Evolutionary conservation across 2,888 invertebrate species (phyloP).

Genomic region (Meandrusa payeni): DNA sequence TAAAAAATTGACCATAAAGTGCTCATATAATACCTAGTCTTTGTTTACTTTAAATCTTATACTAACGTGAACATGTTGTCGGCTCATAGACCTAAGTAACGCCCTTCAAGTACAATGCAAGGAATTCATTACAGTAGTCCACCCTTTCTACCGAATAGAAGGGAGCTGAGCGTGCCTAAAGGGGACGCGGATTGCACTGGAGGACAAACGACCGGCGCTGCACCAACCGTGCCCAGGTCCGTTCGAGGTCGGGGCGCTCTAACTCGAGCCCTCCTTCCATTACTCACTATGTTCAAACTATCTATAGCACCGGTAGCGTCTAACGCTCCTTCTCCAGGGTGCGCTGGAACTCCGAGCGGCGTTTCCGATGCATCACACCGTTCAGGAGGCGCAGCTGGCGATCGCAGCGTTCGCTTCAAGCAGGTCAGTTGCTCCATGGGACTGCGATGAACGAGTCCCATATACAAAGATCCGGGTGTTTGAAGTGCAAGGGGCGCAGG

Average conservation of each 20-base stretch:
- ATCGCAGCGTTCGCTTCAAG: conserved; percentile 78
- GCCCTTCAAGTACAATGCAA: too few relatives aligned
- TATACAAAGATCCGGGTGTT: conserved; percentile 80
- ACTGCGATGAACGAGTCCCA: conserved; percentile 84
- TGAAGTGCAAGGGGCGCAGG: conserved; percentile 83
- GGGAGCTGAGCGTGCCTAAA: conserved; percentile 88
- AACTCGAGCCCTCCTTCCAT: conserved; percentile 52
- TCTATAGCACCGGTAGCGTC: conserved; percentile 42
- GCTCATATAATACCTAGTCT: too few relatives aligned
- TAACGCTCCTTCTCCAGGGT: conserved; percentile 81
- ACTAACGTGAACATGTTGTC: too few relatives aligned
- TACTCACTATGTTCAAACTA: conserved; percentile 33
- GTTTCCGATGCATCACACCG: conserved; percentile 43
- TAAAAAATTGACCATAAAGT: too few relatives aligned
- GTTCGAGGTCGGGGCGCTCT: conserved; percentile 65
- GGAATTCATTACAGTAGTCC: conserved; percentile 81
- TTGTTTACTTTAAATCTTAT: too few relatives aligned
- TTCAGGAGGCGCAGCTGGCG: conserved; percentile 61
- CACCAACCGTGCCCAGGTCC: conserved; percentile 65
- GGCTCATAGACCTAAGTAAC: too few relatives aligned
- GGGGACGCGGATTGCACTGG: conserved; percentile 56
- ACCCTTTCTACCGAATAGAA: conserved; percentile 92
- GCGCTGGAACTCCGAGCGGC: conserved; percentile 81
- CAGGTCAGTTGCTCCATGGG: conserved; percentile 91
- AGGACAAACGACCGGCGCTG: conserved; percentile 42